phyloP scores from a whole-genome alignment of 2,888 invertebrate species.

The Arrhopalites spinosus region DNA sequence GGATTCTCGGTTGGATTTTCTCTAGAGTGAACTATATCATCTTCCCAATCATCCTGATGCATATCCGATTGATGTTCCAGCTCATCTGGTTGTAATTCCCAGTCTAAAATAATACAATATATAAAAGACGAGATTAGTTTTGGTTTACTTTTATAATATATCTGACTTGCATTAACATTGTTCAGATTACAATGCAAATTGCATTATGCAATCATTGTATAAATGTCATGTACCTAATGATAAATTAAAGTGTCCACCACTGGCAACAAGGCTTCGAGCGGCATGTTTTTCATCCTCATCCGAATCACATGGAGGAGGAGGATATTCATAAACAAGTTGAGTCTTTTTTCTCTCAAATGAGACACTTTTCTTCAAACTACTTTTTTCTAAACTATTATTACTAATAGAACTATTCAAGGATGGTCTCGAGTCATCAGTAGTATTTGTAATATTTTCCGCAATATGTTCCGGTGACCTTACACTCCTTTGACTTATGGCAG shows the following conservation, averaged over 20 bases:
- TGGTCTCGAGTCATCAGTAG: not conserved
- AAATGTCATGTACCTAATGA: constrained; percentile 32
- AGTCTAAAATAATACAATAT: constrained; percentile 43
- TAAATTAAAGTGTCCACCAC: constrained; percentile 17
- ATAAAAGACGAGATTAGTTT: not conserved
- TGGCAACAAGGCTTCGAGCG: not conserved
- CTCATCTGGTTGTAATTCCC: constrained; percentile 55
- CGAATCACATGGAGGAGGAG: constrained; percentile 50
- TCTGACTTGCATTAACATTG: not conserved
- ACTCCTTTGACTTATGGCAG: constrained; percentile 32
- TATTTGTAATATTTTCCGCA: constrained; percentile 15
- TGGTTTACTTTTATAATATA: not conserved
- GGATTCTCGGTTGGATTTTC: constrained; percentile 38
- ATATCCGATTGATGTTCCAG: constrained; percentile 46
- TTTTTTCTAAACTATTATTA: constrained; percentile 37
- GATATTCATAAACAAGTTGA: constrained; percentile 53
- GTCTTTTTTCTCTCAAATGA: constrained; percentile 54
- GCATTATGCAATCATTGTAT: not conserved
- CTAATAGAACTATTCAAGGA: not conserved
- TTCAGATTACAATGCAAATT: not conserved
- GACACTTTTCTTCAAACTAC: constrained; percentile 52
- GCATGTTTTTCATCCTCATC: constrained; percentile 45
- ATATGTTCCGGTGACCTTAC: constrained; percentile 55
- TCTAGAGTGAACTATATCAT: constrained; percentile 39
- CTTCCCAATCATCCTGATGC: constrained; percentile 50